Evolutionary conservation across 2,888 invertebrate species (phyloP).

Genomic region (Falcaria lacertinaria): DNA sequence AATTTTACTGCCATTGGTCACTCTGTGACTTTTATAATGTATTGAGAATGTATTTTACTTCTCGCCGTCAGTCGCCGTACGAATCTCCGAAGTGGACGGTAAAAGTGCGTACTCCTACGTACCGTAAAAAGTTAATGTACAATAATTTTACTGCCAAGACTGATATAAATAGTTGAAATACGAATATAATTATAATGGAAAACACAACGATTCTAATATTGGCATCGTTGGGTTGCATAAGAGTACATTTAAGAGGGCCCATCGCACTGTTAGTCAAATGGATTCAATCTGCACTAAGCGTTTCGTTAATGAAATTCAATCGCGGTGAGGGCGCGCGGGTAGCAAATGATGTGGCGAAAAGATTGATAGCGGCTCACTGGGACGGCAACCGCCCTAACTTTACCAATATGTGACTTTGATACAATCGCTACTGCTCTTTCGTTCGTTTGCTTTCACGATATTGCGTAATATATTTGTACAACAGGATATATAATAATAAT

Average conservation of each 20-base stretch:
- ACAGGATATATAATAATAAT: background rate
- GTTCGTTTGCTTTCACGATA: background rate
- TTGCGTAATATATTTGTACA: background rate
- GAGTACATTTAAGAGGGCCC: slow-evolving; percentile 46
- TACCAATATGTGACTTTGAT: slow-evolving; percentile 9
- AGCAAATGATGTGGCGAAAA: slow-evolving; percentile 78
- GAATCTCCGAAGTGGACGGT: no score
- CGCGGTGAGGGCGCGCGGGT: slow-evolving; percentile 59
- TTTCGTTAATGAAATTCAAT: slow-evolving; percentile 79
- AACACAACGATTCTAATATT: slow-evolving; percentile 23
- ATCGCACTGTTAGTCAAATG: slow-evolving; percentile 71
- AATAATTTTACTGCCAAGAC: background rate
- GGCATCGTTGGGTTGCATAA: slow-evolving; percentile 37
- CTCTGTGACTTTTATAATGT: no score
- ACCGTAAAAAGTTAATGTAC: no score
- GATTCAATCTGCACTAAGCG: slow-evolving; percentile 78
- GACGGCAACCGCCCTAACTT: slow-evolving; percentile 10
- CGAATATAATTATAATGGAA: slow-evolving; percentile 32
- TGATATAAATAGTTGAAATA: slow-evolving; percentile 19
- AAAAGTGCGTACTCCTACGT: no score
- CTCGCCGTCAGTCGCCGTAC: no score
- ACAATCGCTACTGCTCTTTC: slow-evolving; percentile 4
- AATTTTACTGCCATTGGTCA: no score
- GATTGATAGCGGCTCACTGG: slow-evolving; percentile 63
- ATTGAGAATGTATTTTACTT: no score